Evolutionary conservation across 2,888 invertebrate genomes (phyloP).

Genomic region (Aphodius granarius): DNA sequence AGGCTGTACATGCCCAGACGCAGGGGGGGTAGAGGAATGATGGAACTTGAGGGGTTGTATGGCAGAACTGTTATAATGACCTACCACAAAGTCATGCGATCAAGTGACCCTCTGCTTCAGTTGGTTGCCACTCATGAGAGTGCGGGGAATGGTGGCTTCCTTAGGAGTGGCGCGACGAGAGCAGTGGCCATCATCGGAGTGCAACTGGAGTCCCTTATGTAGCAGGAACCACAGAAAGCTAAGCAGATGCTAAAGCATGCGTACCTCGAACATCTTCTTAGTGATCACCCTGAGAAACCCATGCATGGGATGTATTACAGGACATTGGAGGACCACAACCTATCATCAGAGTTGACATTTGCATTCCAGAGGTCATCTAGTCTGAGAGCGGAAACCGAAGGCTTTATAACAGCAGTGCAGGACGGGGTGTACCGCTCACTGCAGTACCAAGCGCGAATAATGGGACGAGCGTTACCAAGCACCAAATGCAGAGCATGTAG

Average conservation of each 20-base stretch:
- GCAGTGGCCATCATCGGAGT: no score
- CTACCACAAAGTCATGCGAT: no score
- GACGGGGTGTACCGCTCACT: neutral
- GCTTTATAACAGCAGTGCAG: slow-evolving; percentile 4
- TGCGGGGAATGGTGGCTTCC: neutral
- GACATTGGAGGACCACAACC: neutral
- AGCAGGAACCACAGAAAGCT: no score
- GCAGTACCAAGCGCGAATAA: neutral
- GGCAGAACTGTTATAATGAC: no score
- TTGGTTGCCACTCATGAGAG: neutral
- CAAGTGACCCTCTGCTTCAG: neutral
- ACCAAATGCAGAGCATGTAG: neutral
- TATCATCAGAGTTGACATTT: neutral
- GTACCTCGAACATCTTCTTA: neutral
- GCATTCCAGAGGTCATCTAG: neutral
- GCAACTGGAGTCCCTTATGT: no score
- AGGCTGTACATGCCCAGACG: no score
- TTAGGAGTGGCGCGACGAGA: no score
- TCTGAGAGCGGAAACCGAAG: neutral
- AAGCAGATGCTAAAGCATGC: no score
- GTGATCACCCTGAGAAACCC: neutral
- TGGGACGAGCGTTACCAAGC: neutral
- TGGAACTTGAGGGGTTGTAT: no score
- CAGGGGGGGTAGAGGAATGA: no score
- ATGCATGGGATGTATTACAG: slow-evolving; percentile 3